Percentiles rank a stretch among this genome's conserved stretches.
These are phyloP conservation scores for Erebia aethiops DNA, from an alignment of 2,888 invertebrate genomes.

Conservation along the genomic window DNA sequence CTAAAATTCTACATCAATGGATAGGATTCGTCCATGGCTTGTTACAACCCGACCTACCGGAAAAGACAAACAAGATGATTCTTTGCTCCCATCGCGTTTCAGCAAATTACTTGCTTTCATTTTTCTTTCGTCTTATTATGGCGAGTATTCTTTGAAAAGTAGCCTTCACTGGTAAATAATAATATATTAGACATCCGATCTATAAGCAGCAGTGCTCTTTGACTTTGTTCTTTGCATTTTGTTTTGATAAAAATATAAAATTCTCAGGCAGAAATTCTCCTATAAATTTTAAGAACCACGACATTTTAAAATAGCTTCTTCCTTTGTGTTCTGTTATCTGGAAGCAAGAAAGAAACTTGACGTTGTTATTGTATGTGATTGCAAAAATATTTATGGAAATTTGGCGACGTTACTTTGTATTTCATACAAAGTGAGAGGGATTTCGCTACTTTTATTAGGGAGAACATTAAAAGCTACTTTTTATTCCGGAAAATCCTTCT, in stretches of 20 bases:
- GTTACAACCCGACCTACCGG: no score
- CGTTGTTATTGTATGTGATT: not conserved
- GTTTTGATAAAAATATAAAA: constrained; percentile 15
- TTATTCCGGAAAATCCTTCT: no score
- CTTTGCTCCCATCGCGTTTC: no score
- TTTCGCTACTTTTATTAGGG: no score
- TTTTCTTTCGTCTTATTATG: no score
- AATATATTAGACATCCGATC: not conserved
- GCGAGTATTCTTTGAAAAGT: not conserved
- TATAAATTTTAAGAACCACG: constrained; percentile 15
- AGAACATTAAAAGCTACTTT: no score
- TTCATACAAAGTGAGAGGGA: no score
- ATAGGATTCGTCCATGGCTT: no score
- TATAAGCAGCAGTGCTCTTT: constrained; percentile 4
- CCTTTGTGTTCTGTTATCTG: constrained; percentile 8
- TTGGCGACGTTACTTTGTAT: no score
- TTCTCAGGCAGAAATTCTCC: constrained; percentile 11
- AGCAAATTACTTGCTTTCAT: no score
- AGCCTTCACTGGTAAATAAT: not conserved
- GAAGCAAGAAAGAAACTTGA: constrained; percentile 5
- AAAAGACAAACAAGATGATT: no score
- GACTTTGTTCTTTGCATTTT: constrained; percentile 2
- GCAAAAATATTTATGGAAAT: not conserved
- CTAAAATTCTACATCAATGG: no score
- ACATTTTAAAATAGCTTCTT: constrained; percentile 12